Evolutionary conservation across 2,888 invertebrate genomes (phyloP), one percentile per base, ranked within the genome.

Genomic region (Chalcosyrphus nemorum): DNA sequence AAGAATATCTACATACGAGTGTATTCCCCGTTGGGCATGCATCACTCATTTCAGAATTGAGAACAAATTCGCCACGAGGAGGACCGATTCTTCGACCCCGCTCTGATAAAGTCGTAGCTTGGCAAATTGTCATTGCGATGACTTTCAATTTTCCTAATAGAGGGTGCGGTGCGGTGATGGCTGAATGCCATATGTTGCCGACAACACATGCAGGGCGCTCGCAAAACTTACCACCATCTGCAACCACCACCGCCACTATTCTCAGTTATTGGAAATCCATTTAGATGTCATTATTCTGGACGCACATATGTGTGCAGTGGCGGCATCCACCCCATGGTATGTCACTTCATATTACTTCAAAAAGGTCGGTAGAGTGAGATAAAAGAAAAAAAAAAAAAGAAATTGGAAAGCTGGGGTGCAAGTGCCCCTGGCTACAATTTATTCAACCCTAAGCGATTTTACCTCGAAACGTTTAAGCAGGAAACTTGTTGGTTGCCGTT

Each of bases 131-230:
- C 80, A 81, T 75, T 75, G 81, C 63, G 65, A 80, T 84, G 84
- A 84, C 84, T 84, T 84, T 84, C 84, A 84, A 84, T 84, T 84
- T 84, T 84, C 84, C 80, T 70, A 80, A 80, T 80, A 80, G 63
- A 84, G 84, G 84, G 80, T 80, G 63, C 80, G 84, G 80, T 80
- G 63, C 80, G 38, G 68, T 70, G 70, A 47, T 35, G 65, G 38
- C 59, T 54, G 43, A 59, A 59, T 45, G 74, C 68, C 80, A 84
- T 84, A 84, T 84, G 80, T 66, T 78, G 61, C 82, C 77, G 52
- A 52, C 70, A 65, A 59, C 50, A 52, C 76, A 75, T 38, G 35
- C 54, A 21, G n/a, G 56, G 50, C 70, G 80, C 80, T 63, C 29
- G 9, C 45, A 57, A 65, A 78, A 70, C 68, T 52, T 78, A 61